Percentiles rank a stretch among this genome's conserved stretches.
Evolutionary conservation across 1,140 invertebrate genomes (phyloP).

Genomic region (Dryas iulia): DNA sequence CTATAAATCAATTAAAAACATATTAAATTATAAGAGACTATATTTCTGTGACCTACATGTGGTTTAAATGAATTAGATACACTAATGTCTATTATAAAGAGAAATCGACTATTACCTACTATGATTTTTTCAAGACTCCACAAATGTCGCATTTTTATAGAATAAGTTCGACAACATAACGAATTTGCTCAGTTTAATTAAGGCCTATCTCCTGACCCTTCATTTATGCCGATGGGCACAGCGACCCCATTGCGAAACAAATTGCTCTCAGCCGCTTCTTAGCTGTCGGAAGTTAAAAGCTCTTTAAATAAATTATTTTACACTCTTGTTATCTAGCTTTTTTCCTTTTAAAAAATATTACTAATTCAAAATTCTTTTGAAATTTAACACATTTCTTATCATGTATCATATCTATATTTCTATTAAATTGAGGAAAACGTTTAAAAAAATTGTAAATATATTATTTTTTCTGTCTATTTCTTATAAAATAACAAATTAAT

Average conservation of each 20-base stretch:
- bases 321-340: background rate
- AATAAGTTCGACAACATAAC: conserved; percentile 46
- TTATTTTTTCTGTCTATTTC: no score
- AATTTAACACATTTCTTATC: background rate
- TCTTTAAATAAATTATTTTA: conserved; percentile 47
- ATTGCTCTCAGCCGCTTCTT: conserved; percentile 52
- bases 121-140: background rate
- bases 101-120: background rate
- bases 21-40: no score
- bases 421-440: background rate
- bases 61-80: background rate
- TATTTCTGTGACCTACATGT: conserved; percentile 57
- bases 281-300: conserved; percentile 42
- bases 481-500: background rate
- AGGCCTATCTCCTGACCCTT: conserved; percentile 67
- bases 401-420: background rate
- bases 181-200: conserved; percentile 70
- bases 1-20: no score
- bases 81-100: no score
- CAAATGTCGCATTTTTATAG: conserved; percentile 21
- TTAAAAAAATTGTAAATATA: background rate
- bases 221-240: conserved; percentile 65
- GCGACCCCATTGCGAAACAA: conserved; percentile 65
- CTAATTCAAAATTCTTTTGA: background rate
- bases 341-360: background rate